phyloP scores from a whole-genome alignment of 2,888 invertebrate genomes.

The Drosophila subsilvestris region DNA sequence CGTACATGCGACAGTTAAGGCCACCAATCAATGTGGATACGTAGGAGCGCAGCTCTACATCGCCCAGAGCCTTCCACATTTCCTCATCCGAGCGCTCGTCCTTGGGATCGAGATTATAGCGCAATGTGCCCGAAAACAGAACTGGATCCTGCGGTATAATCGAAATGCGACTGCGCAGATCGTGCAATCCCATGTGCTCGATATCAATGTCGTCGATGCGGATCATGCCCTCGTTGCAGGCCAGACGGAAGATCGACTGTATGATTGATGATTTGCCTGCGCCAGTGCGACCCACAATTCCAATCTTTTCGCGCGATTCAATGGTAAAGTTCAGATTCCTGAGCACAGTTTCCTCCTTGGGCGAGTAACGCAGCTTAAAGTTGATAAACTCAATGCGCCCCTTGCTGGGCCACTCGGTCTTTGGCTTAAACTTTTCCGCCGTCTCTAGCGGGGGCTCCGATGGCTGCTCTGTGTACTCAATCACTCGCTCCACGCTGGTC shows the following conservation, averaged over 20 bases:
- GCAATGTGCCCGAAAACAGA: slow-evolving; percentile 92
- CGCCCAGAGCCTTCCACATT: slow-evolving; percentile 91
- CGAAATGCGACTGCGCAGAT: slow-evolving; percentile 91
- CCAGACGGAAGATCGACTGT: slow-evolving; percentile 92
- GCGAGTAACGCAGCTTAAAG: slow-evolving; percentile 89
- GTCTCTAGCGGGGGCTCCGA: slow-evolving; percentile 86
- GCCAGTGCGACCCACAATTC: slow-evolving; percentile 94
- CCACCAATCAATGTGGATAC: slow-evolving; percentile 87
- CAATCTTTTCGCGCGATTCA: slow-evolving; percentile 87
- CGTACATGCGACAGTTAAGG: slow-evolving; percentile 88
- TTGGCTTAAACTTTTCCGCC: slow-evolving; percentile 81
- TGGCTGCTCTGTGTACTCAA: slow-evolving; percentile 91
- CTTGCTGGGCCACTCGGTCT: slow-evolving; percentile 88
- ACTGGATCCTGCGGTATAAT: slow-evolving; percentile 97
- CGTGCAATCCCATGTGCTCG: slow-evolving; percentile 89
- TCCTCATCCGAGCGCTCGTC: slow-evolving; percentile 88
- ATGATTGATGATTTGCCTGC: slow-evolving; percentile 94
- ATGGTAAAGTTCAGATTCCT: slow-evolving; percentile 88
- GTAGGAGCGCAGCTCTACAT: slow-evolving; percentile 90
- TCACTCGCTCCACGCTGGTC: slow-evolving; percentile 92
- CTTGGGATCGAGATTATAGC: slow-evolving; percentile 94
- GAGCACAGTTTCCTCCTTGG: slow-evolving; percentile 89
- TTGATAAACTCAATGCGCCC: slow-evolving; percentile 89
- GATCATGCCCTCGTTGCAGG: slow-evolving; percentile 90
- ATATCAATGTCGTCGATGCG: slow-evolving; percentile 91